These are phyloP conservation scores for Lepidocyrtoides sp. DNA, from an alignment of 2,888 invertebrate genomes.

Conservation along the genomic window DNA sequence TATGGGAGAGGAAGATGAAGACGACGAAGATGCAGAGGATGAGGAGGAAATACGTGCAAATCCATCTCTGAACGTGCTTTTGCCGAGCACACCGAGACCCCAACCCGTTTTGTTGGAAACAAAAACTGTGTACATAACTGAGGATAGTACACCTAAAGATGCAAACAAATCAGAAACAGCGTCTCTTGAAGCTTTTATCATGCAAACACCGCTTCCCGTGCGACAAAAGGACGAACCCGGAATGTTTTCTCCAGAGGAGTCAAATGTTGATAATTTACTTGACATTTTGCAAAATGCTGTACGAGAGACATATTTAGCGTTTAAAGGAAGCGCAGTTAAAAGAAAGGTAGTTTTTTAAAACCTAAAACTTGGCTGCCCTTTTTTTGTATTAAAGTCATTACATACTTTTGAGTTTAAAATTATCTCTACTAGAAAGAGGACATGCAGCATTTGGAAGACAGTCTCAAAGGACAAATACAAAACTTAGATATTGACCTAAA, in stretches of 20 bases:
- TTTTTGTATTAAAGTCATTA: too few species aligned
- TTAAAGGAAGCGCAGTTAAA: conserved; percentile 59
- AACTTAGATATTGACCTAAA: conserved; percentile 80
- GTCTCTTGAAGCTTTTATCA: neutral
- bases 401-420: too few species aligned
- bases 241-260: conserved; percentile 45
- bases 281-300: conserved; percentile 73
- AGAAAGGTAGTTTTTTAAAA: conserved; percentile 45
- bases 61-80: neutral
- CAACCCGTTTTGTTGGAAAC: conserved; percentile 44
- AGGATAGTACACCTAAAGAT: neutral
- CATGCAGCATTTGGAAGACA: conserved; percentile 69
- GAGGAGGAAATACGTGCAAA: conserved; percentile 11
- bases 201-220: conserved; percentile 32
- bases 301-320: conserved; percentile 71
- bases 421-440: conserved; percentile 70
- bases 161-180: neutral
- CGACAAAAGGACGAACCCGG: conserved; percentile 70
- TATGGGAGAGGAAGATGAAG: conserved; percentile 49
- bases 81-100: neutral
- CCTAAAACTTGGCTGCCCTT: too few species aligned
- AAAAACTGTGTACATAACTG: neutral
- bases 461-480: conserved; percentile 68
- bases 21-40: conserved; percentile 56
- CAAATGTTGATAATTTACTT: conserved; percentile 56